Base-by-base conservation (phyloP, 2,888 invertebrate species). In the Coleophora deauratella region DNA sequence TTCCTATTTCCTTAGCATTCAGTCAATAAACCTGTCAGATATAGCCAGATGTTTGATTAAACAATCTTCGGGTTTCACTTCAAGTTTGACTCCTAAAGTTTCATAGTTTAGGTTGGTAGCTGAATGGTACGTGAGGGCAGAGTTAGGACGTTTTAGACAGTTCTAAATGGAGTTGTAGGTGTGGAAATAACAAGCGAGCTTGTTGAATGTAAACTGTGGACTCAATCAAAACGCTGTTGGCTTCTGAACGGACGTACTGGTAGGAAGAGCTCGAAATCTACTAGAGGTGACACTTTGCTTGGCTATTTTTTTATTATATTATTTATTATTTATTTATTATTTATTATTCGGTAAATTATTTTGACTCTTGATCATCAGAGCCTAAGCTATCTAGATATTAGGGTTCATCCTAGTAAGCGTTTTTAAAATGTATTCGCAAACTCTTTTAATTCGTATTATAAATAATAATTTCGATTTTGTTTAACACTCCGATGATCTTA, bases 191-290 rank as follows among this genome's bases (percentile, higher is more conserved):
- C 66, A 63, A 60, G 64, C 47, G 59, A 47, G 51, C 59, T 59
- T 60, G 66, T 66, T 62, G 61, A 60, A 63, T 60, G 64, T 67
- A 66, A 64, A 67, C 62, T 63, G 66, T 66, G 58, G 63, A 66
- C 64, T 66, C 66, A 65, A 72, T 72, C 69, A 67, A 59, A 67
- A 54, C 54, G 55, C 45, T 34, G 55, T 45, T 34, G 44, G 40
- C 40, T 44, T 30, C 44, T 38, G 40, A 21, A 21, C 21, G 6
- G 21, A 21, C 21, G 21, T 21, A 21, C 21, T 3, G 21, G 21
- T 21, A 4, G 6, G 27, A 39, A 33, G 33, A 38, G 33, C 13
- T n/a, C 11, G 13, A 8, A 27, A 9, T 4, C 12, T n/a, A 4
- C n/a, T 27, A 38, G 38, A 38, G 27, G 2, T 8, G 37, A 8